phyloP scores from a whole-genome alignment of 1,140 invertebrate genomes.

The Scaptomyza montana region DNA sequence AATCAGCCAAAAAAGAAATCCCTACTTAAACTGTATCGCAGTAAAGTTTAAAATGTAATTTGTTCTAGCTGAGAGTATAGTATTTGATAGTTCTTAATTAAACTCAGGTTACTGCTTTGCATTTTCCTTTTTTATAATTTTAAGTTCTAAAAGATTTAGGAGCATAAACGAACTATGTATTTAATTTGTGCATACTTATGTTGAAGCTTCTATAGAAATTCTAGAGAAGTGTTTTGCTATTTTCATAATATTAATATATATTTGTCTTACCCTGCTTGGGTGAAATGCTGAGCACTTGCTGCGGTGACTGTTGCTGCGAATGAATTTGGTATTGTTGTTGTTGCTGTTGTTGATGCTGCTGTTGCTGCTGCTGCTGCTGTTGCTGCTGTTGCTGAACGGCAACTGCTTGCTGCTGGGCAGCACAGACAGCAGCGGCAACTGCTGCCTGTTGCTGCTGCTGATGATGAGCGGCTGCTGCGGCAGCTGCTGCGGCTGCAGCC shows the following conservation, averaged over 20 bases:
- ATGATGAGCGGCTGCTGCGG: constrained; percentile 66
- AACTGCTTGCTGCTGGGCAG: constrained; percentile 78
- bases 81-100: neutral
- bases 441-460: constrained; percentile 64
- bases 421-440: constrained; percentile 72
- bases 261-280: constrained; percentile 79
- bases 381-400: constrained; percentile 77
- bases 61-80: neutral
- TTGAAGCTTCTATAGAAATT: too few species aligned
- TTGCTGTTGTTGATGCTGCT: constrained; percentile 46
- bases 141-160: neutral
- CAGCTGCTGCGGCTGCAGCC: constrained; percentile 68
- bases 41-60: too few species aligned
- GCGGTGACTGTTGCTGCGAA: constrained; percentile 82
- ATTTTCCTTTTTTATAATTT: too few species aligned
- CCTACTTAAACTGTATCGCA: too few species aligned
- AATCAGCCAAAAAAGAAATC: too few species aligned
- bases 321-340: constrained; percentile 78
- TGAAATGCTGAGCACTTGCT: constrained; percentile 77
- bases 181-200: too few species aligned
- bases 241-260: too few species aligned
- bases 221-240: too few species aligned
- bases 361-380: constrained; percentile 60
- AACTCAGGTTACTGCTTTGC: too few species aligned
- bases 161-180: too few species aligned